Base-by-base conservation (phyloP, 2,888 invertebrate species). In the Scotopteryx bipunctaria region DNA sequence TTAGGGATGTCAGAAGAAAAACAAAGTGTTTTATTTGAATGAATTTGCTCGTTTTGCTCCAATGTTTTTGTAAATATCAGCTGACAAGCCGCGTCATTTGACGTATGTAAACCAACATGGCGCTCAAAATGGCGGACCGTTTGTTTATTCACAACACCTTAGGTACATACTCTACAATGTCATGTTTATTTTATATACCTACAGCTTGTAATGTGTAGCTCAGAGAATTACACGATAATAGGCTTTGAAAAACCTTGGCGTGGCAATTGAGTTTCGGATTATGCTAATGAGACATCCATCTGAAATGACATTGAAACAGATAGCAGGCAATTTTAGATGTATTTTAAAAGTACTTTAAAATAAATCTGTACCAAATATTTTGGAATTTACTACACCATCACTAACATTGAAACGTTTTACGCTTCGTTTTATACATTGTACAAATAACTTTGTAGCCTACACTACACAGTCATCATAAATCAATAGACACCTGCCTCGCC, bases 121-220 rank as follows among this genome's bases (percentile, higher is more conserved):
- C 81, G 63, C 76, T 62, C 76, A 85, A 81, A 53, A 85, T 86
- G 81, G 83, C 79, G 51, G 76, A 59, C 54, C 60, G 61, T 71
- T 77, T 82, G 79, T 83, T 84, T 85, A 78, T 82, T 82, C 84
- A 83, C 83, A 75, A 73, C 68, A 67, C 57, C 58, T 65, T 66
- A 58, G 65, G 35, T 15, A n/a, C n/a, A n/a, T 36, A 31, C 14
- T 14, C 17, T 37, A 43, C 35, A 59, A 43, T 41, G 46, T 40
- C 36, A 27, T 47, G 63, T 27, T 45, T 5, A 25, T 37, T 13
- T 16, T 9, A 2, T 40, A 27, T 38, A 38, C 25, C 9, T 11
- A 25, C 29, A 14, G 14, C 19, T 5, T 42, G 31, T 32, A 15
- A 29, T 29, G 27, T 15, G n/a, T 21, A 15, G 16, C 40, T 16